A percentile compares a stretch with the other conserved stretches of the same genome.
Conservation (phyloP, 2,888 invertebrate genomes). For the Agonopterix alstromeriana region DNA sequence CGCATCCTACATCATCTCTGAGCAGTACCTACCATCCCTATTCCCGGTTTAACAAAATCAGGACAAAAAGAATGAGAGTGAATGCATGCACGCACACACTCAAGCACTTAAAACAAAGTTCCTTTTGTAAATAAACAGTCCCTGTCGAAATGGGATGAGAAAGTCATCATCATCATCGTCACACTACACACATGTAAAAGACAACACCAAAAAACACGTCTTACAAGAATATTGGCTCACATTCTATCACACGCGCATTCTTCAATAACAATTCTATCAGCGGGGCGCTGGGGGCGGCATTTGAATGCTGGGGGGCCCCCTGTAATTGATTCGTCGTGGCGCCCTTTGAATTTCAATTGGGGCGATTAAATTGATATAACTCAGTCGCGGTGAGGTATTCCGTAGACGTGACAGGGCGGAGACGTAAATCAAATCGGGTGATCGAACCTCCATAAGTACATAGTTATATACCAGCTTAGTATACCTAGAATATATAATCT, state of each 20-base stretch:
- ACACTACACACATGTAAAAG: background rate
- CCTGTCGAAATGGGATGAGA: no score
- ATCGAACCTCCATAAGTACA: slow-evolving; percentile 1
- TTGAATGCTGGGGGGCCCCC: slow-evolving; percentile 48
- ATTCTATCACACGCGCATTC: slow-evolving; percentile 73
- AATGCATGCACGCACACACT: no score
- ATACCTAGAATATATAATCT: no score
- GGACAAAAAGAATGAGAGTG: no score
- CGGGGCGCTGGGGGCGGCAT: slow-evolving; percentile 42
- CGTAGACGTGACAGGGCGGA: slow-evolving; percentile 30
- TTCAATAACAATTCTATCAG: slow-evolving; percentile 69
- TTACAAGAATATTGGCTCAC: slow-evolving; percentile 50
- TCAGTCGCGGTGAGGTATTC: slow-evolving; percentile 24
- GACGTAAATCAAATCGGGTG: slow-evolving; percentile 38
- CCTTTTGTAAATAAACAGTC: no score
- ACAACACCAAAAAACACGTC: slow-evolving; percentile 13
- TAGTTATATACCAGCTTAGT: background rate
- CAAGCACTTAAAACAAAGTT: no score
- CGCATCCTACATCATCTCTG: no score
- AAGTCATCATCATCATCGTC: no score
- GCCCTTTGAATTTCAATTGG: slow-evolving; percentile 70
- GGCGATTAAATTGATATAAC: slow-evolving; percentile 71
- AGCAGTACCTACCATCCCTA: no score
- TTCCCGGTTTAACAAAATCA: no score
- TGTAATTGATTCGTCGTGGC: slow-evolving; percentile 65